Conservation (phyloP, 92 coral and sea anemone species). For the Phymanthus crucifer region DNA sequence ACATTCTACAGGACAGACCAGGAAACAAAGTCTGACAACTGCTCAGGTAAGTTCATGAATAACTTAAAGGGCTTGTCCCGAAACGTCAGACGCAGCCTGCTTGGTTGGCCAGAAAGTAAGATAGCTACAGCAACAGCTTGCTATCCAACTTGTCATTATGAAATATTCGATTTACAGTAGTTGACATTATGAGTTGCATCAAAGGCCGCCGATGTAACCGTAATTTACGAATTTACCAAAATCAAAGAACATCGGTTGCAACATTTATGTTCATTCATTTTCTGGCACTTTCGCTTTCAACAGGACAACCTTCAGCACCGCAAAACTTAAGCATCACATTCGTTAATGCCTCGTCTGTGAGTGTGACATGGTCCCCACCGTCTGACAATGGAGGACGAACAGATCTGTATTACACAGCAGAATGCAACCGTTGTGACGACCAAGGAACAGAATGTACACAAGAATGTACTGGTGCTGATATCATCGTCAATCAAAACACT, state of each 20-base stretch:
- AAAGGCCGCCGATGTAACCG: too few species aligned
- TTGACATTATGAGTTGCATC: too few species aligned
- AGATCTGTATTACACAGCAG: conserved; percentile 45
- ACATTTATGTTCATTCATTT: neutral
- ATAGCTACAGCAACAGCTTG: too few species aligned
- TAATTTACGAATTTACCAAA: too few species aligned
- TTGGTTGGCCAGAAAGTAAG: too few species aligned
- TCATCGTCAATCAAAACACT: conserved; percentile 13
- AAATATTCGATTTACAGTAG: too few species aligned
- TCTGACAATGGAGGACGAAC: conserved; percentile 38
- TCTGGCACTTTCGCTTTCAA: neutral
- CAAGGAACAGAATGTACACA: conserved; percentile 30
- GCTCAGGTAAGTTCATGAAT: conserved; percentile 48
- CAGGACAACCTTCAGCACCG: conserved; percentile 67
- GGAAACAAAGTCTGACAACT: conserved; percentile 35
- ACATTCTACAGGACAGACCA: conserved; percentile 47
- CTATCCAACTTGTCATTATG: neutral
- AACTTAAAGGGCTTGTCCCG: neutral
- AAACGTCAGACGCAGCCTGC: neutral
- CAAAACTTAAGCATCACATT: conserved; percentile 24
- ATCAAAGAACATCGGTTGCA: too few species aligned
- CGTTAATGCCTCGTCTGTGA: conserved; percentile 41
- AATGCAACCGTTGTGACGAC: conserved; percentile 49
- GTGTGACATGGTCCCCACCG: conserved; percentile 51
- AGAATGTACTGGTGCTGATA: conserved; percentile 32